phyloP scores from a whole-genome alignment of 2,888 invertebrate species.

The Herminia tarsipennalis region DNA sequence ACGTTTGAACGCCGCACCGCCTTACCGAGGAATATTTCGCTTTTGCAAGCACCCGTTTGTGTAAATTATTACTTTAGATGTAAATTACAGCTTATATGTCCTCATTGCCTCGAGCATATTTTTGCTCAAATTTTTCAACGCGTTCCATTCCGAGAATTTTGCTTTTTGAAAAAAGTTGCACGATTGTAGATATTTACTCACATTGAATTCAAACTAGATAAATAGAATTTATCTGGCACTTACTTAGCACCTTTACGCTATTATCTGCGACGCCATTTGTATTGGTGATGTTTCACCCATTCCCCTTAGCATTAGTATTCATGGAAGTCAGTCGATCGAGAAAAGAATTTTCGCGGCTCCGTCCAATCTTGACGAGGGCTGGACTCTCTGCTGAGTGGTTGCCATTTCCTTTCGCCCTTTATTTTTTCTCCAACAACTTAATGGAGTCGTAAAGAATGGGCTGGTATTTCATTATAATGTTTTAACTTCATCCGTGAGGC shows the following conservation, averaged over 20 bases:
- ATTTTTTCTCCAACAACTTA: slow-evolving; percentile 79
- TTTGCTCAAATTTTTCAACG: too few relatives aligned
- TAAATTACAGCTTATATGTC: slow-evolving; percentile 34
- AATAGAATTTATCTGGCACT: slow-evolving; percentile 35
- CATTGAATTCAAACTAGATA: slow-evolving; percentile 17
- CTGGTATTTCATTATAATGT: slow-evolving; percentile 76
- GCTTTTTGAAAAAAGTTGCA: neutral
- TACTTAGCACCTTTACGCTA: slow-evolving; percentile 55
- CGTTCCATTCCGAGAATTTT: too few relatives aligned
- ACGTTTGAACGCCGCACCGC: slow-evolving; percentile 55
- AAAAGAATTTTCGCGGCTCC: slow-evolving; percentile 78
- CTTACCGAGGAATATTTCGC: slow-evolving; percentile 54
- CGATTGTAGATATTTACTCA: neutral
- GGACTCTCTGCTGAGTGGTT: slow-evolving; percentile 73
- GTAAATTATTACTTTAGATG: slow-evolving; percentile 59
- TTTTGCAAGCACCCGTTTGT: slow-evolving; percentile 53
- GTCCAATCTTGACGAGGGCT: slow-evolving; percentile 74
- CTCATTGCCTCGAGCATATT: too few relatives aligned
- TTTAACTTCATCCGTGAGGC: slow-evolving; percentile 64
- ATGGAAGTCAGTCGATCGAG: slow-evolving; percentile 82
- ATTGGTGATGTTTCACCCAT: slow-evolving; percentile 63
- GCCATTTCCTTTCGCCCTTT: slow-evolving; percentile 76
- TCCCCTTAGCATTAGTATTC: slow-evolving; percentile 80
- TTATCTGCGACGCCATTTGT: slow-evolving; percentile 68
- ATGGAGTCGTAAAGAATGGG: slow-evolving; percentile 78